phyloP scores from a whole-genome alignment of 2,797 vertebrate species.

The Xerus rutilus region DNA sequence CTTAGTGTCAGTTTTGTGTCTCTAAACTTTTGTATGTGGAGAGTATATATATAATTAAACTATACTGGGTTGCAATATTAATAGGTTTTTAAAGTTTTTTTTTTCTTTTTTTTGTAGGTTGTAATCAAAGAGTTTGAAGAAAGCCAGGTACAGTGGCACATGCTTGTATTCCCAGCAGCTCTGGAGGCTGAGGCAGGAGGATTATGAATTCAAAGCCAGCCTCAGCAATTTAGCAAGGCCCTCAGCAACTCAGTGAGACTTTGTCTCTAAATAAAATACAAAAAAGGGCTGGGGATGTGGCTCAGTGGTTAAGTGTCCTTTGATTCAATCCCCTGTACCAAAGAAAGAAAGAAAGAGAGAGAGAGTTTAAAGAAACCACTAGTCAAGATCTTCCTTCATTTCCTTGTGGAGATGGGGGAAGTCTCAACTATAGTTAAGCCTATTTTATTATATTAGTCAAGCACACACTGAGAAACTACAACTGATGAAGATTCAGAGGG shows the following conservation, averaged over 20 bases:
- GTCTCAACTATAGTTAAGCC: neutral
- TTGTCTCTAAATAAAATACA: no score
- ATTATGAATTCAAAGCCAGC: no score
- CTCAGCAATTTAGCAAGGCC: no score
- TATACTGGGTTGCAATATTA: neutral
- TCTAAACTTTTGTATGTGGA: neutral
- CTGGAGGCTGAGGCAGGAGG: no score
- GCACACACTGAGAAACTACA: neutral
- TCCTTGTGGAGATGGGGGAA: neutral
- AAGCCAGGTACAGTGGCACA: no score
- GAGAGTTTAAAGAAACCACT: neutral
- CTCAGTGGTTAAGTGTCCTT: no score
- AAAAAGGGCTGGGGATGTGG: no score
- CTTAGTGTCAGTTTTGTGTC: neutral
- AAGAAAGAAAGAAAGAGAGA: neutral
- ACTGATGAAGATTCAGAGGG: neutral
- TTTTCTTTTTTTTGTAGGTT: neutral
- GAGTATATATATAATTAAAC: neutral
- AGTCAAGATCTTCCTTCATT: neutral
- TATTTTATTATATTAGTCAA: conserved; percentile 20
- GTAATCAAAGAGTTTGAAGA: neutral
- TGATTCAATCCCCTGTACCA: no score
- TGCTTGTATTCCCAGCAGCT: no score
- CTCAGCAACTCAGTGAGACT: no score
- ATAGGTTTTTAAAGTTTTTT: neutral